Evolutionary conservation across 1,140 invertebrate species (phyloP).

Genomic region (Ylistrum balloti): DNA sequence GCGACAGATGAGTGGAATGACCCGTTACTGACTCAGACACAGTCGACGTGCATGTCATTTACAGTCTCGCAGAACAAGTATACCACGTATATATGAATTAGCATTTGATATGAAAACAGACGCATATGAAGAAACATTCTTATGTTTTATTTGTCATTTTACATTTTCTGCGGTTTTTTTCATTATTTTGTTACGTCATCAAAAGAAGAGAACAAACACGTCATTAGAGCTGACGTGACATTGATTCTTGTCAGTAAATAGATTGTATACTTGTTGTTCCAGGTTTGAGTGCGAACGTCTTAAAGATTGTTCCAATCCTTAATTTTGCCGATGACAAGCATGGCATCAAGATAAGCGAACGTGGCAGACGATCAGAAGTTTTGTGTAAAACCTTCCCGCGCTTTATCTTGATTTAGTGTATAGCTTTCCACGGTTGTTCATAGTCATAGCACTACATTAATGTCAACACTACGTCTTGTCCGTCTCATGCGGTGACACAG

Average conservation of each 20-base stretch:
- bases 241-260: too few relatives aligned
- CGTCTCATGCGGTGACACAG: not conserved
- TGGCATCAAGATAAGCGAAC: not conserved
- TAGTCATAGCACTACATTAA: not conserved
- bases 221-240: too few relatives aligned
- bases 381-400: not conserved
- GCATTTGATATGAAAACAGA: too few relatives aligned
- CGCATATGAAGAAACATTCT: too few relatives aligned
- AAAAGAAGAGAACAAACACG: too few relatives aligned
- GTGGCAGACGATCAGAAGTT: not conserved
- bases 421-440: not conserved
- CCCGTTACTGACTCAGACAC: not conserved
- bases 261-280: too few relatives aligned
- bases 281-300: too few relatives aligned
- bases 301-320: too few relatives aligned
- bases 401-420: not conserved
- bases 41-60: not conserved
- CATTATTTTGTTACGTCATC: too few relatives aligned
- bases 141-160: too few relatives aligned
- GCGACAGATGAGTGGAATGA: not conserved
- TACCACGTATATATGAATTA: not conserved
- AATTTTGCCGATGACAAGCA: too few relatives aligned
- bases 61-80: not conserved
- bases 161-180: too few relatives aligned
- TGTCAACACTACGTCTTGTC: not conserved